Base-by-base conservation (phyloP, 92 coral and sea anemone genomes). In the Epizoanthus fatuus region DNA sequence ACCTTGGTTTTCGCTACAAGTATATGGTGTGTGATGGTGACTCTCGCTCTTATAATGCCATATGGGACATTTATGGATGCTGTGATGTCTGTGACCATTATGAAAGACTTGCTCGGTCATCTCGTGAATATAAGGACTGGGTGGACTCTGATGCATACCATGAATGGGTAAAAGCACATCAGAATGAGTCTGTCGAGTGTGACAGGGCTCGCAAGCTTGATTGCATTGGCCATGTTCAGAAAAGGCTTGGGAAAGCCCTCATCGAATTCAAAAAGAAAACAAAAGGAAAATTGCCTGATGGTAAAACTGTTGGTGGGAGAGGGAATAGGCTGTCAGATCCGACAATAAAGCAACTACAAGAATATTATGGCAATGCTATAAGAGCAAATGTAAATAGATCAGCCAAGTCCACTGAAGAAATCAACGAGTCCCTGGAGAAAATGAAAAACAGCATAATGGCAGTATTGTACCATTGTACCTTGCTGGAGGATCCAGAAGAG, bases 1-100 rank as follows among this genome's bases (percentile, higher is more conserved):
- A 81, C 25, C 40, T 56, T 62, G 71, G 71, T 53, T 60, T 75
- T 59, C 69, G 42, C 62, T 75, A 76, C 39, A 85, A 76, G 62
- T 75, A 85, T 58, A 85, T 85, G 86, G 89, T 85, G 7, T 85
- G 86, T 44, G 89, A 85, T 64, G 89, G 89, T 35, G 84, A 85
- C 68, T 86, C 85, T 4, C 67, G 73, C 57, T 84, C 90, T 59
- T 86, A 86, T 77, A 66, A 70, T 19, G 90, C 69, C 39, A 80
- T 82, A 32, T 69, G 87, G 87, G 83, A 82, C 44, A 53, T 54
- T 19, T 82, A 82, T 68, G 87, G 87, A 60, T 68, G 87, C 58
- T 82, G 87, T 83, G 75, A 64, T 40, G 54, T 7, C 3, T 71
- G 69, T 8, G 17, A 32, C 11, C 72, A 64, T 29, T 81, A 81